A percentile compares a stretch with the other conserved stretches of the same genome.
Evolutionary conservation across 2,113 vertebrate genomes (phyloP).

Genomic region (Grus americana): DNA sequence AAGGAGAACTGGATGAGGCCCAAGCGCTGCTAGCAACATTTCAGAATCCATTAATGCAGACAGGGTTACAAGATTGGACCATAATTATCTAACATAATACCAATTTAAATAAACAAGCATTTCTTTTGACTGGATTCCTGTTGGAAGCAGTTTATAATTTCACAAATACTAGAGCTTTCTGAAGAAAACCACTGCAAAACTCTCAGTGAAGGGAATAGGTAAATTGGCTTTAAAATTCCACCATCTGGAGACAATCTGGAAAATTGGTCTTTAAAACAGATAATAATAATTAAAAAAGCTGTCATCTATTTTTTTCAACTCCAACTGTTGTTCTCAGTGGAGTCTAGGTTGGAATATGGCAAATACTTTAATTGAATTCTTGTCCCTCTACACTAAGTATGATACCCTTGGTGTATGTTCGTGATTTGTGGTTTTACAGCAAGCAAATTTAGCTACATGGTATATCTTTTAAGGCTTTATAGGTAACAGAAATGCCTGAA

Average conservation of each 20-base stretch:
- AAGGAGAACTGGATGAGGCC: background rate
- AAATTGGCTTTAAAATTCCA: constrained; percentile 50
- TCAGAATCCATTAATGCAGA: background rate
- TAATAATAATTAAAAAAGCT: constrained; percentile 32
- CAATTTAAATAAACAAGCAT: constrained; percentile 18
- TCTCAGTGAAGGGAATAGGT: constrained; percentile 41
- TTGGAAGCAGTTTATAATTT: background rate
- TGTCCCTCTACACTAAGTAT: background rate
- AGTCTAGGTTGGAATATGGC: background rate
- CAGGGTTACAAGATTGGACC: background rate
- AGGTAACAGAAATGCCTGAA: constrained; percentile 26
- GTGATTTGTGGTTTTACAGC: background rate
- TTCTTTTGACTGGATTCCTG: background rate
- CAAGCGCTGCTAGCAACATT: background rate
- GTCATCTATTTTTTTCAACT: constrained; percentile 3
- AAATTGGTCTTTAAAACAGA: constrained; percentile 15
- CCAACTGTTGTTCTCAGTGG: constrained; percentile 27
- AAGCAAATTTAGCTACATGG: constrained; percentile 22
- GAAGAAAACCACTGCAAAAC: background rate
- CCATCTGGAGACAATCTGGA: constrained; percentile 50
- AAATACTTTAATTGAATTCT: constrained; percentile 36
- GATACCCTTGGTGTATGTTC: constrained; percentile 24
- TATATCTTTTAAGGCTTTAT: constrained; percentile 31
- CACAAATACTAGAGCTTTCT: background rate
- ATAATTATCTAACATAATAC: background rate